phyloP scores from a whole-genome alignment of 2,888 invertebrate species.

The Tinea trinotella region DNA sequence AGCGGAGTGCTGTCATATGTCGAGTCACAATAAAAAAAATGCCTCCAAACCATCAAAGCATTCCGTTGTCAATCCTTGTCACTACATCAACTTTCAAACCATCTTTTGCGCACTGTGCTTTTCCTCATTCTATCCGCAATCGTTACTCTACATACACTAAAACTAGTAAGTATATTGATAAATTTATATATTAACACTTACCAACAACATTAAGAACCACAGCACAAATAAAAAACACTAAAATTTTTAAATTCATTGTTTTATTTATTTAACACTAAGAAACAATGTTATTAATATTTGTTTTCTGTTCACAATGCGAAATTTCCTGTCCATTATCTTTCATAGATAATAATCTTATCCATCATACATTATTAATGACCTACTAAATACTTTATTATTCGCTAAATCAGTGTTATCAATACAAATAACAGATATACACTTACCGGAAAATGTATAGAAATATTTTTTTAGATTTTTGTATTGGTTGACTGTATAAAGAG shows the following conservation, averaged over 20 bases:
- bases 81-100: too few species aligned
- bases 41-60: too few species aligned
- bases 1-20: too few species aligned
- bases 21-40: too few species aligned
- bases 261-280: conserved; percentile 23
- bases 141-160: too few species aligned
- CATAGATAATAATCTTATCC: conserved; percentile 14
- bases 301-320: conserved; percentile 19
- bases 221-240: conserved; percentile 35
- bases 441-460: neutral
- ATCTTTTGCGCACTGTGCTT: too few species aligned
- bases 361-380: conserved; percentile 6
- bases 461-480: too few species aligned
- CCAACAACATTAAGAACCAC: conserved; percentile 36
- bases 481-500: too few species aligned
- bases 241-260: conserved; percentile 34
- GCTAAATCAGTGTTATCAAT: neutral
- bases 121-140: too few species aligned
- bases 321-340: conserved; percentile 17
- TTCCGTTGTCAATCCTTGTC: too few species aligned
- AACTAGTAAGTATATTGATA: too few species aligned
- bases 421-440: neutral
- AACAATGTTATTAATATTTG: conserved; percentile 19
- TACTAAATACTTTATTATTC: conserved; percentile 6
- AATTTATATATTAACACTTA: conserved; percentile 28